Evolutionary conservation across 2,888 invertebrate species (phyloP), one percentile per base, ranked within the genome.

Genomic region (Latrodectus elegans): DNA sequence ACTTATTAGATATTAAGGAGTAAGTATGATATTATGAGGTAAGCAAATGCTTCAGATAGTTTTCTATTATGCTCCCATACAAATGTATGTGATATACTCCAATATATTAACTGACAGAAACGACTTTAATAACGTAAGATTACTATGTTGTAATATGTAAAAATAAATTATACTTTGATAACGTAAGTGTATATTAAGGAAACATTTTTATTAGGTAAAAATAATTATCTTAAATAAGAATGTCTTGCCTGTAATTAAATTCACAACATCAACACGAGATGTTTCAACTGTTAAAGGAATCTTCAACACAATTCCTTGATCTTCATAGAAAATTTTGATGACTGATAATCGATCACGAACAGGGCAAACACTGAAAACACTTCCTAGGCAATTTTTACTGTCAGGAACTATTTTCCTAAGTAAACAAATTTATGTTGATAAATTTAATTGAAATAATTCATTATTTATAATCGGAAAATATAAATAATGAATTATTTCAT

Each of bases 221-320:
- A 22, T 8, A 1, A 1, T 68, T 6, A 68, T 1, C 12, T 12
- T 67, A 8, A 67, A 38, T 51, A 11, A 49, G 26, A 49, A 76
- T 51, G 8, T 22, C 49, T 53, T 53, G 68, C 77, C 53, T 52
- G 53, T 15, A 51, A 77, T 53, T 11, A 77, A 14, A 11, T 68
- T 68, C 12, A 22, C 22, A 15, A 77, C 49, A 51, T 68, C 22
- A 10, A 77, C 65, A 8, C 6, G 15, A 53, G 49, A 17, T 8
- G 14, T 8, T 26, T 53, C 15, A 10, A 49, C 17, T 17, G 22
- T 14, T 51, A 68, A 26, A 10, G 68, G 68, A 53, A 77, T 68
- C 26, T 77, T 14, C 12, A 77, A 15, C 14, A 68, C 22, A 77
- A 77, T 26, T 26, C 53, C 77, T 53, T 68, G 51, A n/a, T 53